phyloP scores from a whole-genome alignment of 2,888 invertebrate genomes.

The Schizaphis graminum region DNA sequence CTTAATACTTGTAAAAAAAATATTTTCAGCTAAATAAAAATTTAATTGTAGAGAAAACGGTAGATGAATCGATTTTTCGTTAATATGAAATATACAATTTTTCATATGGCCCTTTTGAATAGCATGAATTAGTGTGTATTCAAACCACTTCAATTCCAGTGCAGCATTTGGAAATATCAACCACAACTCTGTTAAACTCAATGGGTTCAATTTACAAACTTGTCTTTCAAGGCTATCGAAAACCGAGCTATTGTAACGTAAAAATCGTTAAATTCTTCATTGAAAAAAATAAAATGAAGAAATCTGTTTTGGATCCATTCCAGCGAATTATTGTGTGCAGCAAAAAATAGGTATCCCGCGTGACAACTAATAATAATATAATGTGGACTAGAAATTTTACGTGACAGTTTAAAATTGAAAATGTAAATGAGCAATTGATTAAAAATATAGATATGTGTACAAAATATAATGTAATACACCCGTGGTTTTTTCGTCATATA shows the following conservation, averaged over 20 bases:
- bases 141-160: not conserved
- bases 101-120: not conserved
- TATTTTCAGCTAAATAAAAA: not conserved
- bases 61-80: not conserved
- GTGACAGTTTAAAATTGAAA: constrained; percentile 32
- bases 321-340: constrained; percentile 10
- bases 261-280: not conserved
- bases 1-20: not conserved
- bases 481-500: not conserved
- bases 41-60: not conserved
- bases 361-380: constrained; percentile 20
- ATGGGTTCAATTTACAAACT: constrained; percentile 36
- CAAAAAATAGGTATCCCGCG: not conserved
- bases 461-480: not conserved
- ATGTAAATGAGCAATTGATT: constrained; percentile 45
- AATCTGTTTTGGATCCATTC: constrained; percentile 48
- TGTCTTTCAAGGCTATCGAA: constrained; percentile 43
- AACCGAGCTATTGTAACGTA: not conserved
- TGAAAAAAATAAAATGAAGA: constrained; percentile 8
- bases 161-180: constrained; percentile 7
- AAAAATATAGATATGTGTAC: not conserved
- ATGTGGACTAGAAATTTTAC: constrained; percentile 17
- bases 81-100: not conserved
- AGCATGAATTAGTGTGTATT: not conserved
- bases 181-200: not conserved